Percentiles rank a stretch among this genome's conserved stretches.
Conservation (phyloP, 2,888 invertebrate species). For the Polydrusus tereticollis region DNA sequence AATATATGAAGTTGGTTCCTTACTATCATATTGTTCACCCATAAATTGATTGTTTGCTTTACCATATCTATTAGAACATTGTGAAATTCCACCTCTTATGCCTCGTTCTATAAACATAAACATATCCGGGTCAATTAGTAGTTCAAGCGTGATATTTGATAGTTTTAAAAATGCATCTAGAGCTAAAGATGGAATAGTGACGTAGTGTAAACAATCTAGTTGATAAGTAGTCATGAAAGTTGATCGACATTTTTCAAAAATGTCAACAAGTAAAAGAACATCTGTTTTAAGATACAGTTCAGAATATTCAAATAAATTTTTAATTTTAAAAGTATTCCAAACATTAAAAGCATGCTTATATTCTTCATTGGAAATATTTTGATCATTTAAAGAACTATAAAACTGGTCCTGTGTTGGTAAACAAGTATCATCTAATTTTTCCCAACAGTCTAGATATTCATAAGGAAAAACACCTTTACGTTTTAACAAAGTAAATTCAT, state of each 20-base stretch:
- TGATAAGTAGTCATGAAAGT: background rate
- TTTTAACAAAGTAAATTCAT: background rate
- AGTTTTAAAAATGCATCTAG: background rate
- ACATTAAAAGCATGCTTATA: conserved; percentile 13
- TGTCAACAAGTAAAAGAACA: conserved; percentile 7
- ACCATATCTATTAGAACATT: conserved; percentile 24
- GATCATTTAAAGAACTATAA: conserved; percentile 7
- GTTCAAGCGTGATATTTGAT: background rate
- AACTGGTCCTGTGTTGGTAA: background rate
- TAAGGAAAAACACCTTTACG: conserved; percentile 9
- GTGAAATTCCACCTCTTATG: conserved; percentile 18
- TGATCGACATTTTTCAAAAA: conserved; percentile 19
- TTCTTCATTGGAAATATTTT: background rate
- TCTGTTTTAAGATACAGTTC: conserved; percentile 22
- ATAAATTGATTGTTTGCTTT: conserved; percentile 19
- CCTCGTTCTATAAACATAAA: conserved; percentile 18
- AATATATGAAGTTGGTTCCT: conserved; percentile 7
- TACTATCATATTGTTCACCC: conserved; percentile 4
- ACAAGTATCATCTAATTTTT: background rate
- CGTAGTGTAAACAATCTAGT: conserved; percentile 21
- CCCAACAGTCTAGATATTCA: conserved; percentile 1
- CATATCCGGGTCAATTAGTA: conserved; percentile 5
- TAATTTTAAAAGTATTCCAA: conserved; percentile 22
- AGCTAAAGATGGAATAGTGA: background rate
- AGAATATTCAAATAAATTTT: conserved; percentile 10